phyloP scores from a whole-genome alignment of 2,888 invertebrate species.

The Hymenopus coronatus region DNA sequence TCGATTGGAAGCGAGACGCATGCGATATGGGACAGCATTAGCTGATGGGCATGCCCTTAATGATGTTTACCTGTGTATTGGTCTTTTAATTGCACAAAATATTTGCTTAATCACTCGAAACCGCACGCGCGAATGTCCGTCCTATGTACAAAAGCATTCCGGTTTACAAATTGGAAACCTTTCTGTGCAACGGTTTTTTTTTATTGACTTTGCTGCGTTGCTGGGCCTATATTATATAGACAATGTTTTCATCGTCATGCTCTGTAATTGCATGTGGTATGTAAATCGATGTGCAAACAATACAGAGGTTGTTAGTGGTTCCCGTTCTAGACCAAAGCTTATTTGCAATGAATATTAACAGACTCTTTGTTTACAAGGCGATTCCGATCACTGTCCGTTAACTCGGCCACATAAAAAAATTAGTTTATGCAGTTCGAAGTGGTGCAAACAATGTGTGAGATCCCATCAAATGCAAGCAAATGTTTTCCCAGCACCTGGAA shows the following conservation, averaged over 20 bases:
- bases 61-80: background rate
- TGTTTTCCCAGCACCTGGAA: background rate
- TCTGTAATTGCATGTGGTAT: background rate
- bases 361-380: background rate
- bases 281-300: background rate
- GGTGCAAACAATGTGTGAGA: background rate
- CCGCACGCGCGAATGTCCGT: too few species aligned
- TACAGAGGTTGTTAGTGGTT: background rate
- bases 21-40: too few species aligned
- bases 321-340: background rate
- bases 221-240: background rate
- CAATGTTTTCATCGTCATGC: background rate
- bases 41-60: background rate
- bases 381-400: background rate
- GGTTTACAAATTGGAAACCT: background rate
- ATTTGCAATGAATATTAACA: background rate
- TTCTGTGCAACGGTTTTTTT: background rate
- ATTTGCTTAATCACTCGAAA: background rate
- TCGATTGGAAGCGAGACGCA: background rate
- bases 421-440: background rate
- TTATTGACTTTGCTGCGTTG: background rate
- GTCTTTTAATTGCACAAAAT: background rate
- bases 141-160: background rate
- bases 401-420: background rate
- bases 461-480: background rate